These are phyloP conservation scores for Aldrovandia affinis DNA, from an alignment of 2,797 vertebrate genomes.

Conservation along the genomic window DNA sequence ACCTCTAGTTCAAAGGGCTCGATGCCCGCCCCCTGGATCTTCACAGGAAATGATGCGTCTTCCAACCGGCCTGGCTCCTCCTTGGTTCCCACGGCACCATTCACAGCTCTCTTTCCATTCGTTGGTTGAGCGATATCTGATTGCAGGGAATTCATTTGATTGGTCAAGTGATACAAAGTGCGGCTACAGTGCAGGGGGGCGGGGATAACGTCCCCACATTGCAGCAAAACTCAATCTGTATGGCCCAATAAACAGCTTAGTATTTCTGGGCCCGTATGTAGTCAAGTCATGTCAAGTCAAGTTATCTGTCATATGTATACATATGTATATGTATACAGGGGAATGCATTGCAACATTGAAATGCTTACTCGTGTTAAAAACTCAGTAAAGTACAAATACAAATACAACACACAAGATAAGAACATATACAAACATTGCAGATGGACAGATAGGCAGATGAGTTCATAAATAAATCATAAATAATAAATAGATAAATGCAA, in stretches of 20 bases:
- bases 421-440: no score
- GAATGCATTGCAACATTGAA: no score
- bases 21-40: conserved; percentile 79
- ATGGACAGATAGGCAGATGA: no score
- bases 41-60: conserved; percentile 70
- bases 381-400: no score
- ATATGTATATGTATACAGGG: no score
- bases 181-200: neutral
- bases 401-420: no score
- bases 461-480: no score
- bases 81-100: conserved; percentile 34
- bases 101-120: conserved; percentile 42
- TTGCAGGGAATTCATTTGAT: neutral
- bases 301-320: no score
- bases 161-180: neutral
- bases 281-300: no score
- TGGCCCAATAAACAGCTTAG: neutral
- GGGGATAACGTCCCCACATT: neutral
- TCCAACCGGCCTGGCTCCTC: conserved; percentile 51
- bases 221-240: neutral
- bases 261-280: no score
- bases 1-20: conserved; percentile 82
- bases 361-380: no score
- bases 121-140: neutral
- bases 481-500: no score